Conservation (phyloP, 1,140 invertebrate species). For the Carposina sasakii region DNA sequence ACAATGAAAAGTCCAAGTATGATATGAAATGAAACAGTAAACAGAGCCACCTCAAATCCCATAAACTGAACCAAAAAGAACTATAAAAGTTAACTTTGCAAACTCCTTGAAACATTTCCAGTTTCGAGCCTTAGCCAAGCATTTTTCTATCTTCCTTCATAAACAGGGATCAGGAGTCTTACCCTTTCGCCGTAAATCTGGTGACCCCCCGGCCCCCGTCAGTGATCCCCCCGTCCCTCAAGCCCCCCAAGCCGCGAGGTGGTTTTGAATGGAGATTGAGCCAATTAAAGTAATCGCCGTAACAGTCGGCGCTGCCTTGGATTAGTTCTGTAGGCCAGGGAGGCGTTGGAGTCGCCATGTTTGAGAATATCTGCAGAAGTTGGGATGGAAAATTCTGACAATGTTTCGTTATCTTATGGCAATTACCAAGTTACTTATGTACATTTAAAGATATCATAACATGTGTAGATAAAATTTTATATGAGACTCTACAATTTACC, state of each 20-base stretch:
- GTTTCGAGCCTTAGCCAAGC: background rate
- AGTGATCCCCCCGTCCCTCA: slow-evolving; percentile 9
- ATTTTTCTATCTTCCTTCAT: slow-evolving; percentile 67
- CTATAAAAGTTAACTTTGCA: background rate
- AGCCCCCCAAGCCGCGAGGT: slow-evolving; percentile 40
- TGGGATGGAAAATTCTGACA: too few relatives aligned
- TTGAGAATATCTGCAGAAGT: too few relatives aligned
- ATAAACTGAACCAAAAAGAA: background rate
- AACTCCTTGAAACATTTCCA: too few relatives aligned
- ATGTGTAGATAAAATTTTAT: background rate
- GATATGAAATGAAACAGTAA: background rate
- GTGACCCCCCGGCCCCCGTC: slow-evolving; percentile 25
- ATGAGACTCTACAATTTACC: too few relatives aligned
- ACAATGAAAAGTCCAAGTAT: background rate
- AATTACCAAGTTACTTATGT: too few relatives aligned
- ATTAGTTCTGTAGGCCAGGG: slow-evolving; percentile 62
- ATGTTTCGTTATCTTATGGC: too few relatives aligned
- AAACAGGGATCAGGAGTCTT: slow-evolving; percentile 65
- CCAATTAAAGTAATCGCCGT: slow-evolving; percentile 75
- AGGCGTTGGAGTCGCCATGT: slow-evolving; percentile 36
- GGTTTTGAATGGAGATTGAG: slow-evolving; percentile 75
- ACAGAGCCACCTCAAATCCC: background rate
- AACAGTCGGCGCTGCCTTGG: slow-evolving; percentile 72
- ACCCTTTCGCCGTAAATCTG: slow-evolving; percentile 69
- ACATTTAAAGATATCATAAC: too few relatives aligned